Evolutionary conservation across 2,888 invertebrate genomes (phyloP).

Genomic region (Synergus umbraculus): DNA sequence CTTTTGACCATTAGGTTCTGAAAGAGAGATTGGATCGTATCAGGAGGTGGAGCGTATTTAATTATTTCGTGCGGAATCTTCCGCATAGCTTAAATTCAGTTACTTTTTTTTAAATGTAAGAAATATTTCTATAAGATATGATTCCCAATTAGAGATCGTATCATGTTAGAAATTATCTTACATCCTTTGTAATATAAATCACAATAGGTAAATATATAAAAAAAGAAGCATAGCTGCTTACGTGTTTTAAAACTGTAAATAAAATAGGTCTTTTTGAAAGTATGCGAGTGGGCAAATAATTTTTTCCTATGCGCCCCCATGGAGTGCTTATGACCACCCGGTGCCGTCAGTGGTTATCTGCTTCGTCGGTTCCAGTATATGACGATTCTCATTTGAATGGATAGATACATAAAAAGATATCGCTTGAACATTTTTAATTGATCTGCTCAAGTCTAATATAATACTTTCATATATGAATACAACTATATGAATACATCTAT

Average conservation of each 20-base stretch:
- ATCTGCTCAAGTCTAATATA: background rate
- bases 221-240: too few relatives aligned
- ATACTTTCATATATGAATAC: background rate
- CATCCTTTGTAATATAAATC: too few relatives aligned
- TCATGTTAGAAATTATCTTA: too few relatives aligned
- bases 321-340: constrained; percentile 73
- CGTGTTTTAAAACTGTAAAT: background rate
- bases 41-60: too few relatives aligned
- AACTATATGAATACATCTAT: background rate
- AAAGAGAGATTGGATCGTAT: too few relatives aligned
- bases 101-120: too few relatives aligned
- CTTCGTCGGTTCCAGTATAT: constrained; percentile 40
- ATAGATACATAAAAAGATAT: background rate
- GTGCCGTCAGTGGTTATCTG: constrained; percentile 61
- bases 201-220: too few relatives aligned
- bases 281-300: constrained; percentile 65
- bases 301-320: constrained; percentile 71
- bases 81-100: too few relatives aligned
- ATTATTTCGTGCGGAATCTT: too few relatives aligned
- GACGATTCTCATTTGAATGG: constrained; percentile 47
- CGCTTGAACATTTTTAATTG: background rate
- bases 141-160: too few relatives aligned
- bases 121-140: too few relatives aligned
- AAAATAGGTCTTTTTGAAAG: constrained; percentile 48
- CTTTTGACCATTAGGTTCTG: too few relatives aligned